phyloP scores from a whole-genome alignment of 1,140 invertebrate genomes.

The Drosophila nebulosa region DNA sequence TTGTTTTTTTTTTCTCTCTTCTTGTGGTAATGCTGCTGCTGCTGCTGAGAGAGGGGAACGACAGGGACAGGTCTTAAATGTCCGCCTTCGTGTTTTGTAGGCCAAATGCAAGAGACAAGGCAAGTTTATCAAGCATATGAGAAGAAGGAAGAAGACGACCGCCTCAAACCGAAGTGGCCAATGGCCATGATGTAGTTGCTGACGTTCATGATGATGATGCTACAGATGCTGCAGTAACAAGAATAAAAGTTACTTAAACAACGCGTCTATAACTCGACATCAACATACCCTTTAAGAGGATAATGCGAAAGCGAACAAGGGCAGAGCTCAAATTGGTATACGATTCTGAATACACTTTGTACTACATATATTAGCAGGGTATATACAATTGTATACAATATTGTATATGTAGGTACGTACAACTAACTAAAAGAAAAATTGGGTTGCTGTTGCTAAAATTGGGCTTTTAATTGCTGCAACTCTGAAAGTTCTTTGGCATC shows the following conservation, averaged over 20 bases:
- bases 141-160: conserved; percentile 32
- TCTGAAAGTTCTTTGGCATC: conserved; percentile 29
- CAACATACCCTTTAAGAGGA: neutral
- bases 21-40: conserved; percentile 7
- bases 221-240: neutral
- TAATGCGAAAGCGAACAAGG: too few relatives aligned
- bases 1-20: conserved; percentile 18
- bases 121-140: conserved; percentile 62
- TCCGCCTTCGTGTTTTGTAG: conserved; percentile 52
- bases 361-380: too few relatives aligned
- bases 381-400: too few relatives aligned
- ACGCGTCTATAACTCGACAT: neutral
- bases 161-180: conserved; percentile 20
- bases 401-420: too few relatives aligned
- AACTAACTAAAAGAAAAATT: conserved; percentile 21
- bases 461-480: conserved; percentile 56
- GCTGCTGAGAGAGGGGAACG: conserved; percentile 6
- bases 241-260: neutral
- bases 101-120: conserved; percentile 62
- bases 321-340: too few relatives aligned
- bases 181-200: conserved; percentile 47
- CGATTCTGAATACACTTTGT: too few relatives aligned
- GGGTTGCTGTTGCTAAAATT: conserved; percentile 24
- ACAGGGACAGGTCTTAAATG: conserved; percentile 42
- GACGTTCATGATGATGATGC: conserved; percentile 14